Conservation (phyloP, 2,888 invertebrate genomes). For the Chromoteleia sp. region DNA sequence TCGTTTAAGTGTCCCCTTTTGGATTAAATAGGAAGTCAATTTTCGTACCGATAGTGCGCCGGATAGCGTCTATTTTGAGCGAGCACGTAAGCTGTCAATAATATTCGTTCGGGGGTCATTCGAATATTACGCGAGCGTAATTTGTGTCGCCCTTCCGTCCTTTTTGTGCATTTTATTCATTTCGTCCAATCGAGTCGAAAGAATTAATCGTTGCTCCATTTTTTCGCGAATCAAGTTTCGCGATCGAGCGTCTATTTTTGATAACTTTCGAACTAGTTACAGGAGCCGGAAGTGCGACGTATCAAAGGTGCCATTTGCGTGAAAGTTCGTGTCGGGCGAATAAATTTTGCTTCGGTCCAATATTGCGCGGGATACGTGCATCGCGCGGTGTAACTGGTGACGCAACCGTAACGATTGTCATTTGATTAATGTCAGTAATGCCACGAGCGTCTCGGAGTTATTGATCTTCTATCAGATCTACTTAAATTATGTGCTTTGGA, state of each 20-base stretch:
- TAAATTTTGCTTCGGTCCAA: conserved; percentile 22
- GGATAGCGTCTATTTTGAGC: conserved; percentile 15
- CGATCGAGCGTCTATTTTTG: no score
- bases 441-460: conserved; percentile 22
- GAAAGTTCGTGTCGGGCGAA: background rate
- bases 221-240: no score
- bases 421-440: conserved; percentile 50
- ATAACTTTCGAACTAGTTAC: no score
- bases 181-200: no score
- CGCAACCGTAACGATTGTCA: conserved; percentile 48
- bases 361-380: conserved; percentile 18
- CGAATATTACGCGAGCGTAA: background rate
- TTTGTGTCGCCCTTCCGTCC: no score
- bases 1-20: conserved; percentile 19
- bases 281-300: background rate
- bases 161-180: no score
- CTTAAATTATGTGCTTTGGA: conserved; percentile 36
- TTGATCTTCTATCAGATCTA: conserved; percentile 43
- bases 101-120: conserved; percentile 1
- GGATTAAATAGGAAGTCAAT: conserved; percentile 25
- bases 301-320: conserved; percentile 19
- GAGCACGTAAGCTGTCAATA: conserved; percentile 26
- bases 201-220: no score
- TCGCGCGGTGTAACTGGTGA: conserved; percentile 37
- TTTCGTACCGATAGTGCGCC: conserved; percentile 14